Conservation (phyloP, 2,113 vertebrate genomes). For the Mobula birostris region DNA sequence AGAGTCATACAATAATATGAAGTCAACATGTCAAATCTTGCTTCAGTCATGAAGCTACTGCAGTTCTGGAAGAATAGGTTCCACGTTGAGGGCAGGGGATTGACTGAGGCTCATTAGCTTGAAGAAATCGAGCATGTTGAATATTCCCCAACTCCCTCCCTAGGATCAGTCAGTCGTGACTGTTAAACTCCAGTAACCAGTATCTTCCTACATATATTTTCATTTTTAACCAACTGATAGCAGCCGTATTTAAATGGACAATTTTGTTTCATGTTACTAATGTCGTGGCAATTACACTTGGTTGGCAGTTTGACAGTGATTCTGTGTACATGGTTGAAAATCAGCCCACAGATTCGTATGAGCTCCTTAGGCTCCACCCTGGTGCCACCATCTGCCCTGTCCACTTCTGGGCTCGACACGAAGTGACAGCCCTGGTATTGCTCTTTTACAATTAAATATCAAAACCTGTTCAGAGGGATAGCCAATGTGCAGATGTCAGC, state of each 20-base stretch:
- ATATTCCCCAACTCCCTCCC: background rate
- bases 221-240: background rate
- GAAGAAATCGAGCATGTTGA: background rate
- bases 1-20: background rate
- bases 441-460: background rate
- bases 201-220: background rate
- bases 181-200: background rate
- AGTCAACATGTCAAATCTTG: background rate
- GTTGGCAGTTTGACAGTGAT: background rate
- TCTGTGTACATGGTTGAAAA: background rate
- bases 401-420: background rate
- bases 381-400: background rate
- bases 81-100: background rate
- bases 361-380: background rate
- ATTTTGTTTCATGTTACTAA: background rate
- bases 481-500: background rate
- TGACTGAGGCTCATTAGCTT: background rate
- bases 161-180: background rate
- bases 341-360: background rate
- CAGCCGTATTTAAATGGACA: background rate
- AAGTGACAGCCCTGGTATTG: background rate
- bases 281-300: background rate
- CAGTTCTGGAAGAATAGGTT: background rate
- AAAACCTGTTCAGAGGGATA: background rate
- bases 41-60: background rate